These are phyloP conservation scores for Agrilus mali DNA, from an alignment of 2,888 invertebrate genomes.

Conservation along the genomic window DNA sequence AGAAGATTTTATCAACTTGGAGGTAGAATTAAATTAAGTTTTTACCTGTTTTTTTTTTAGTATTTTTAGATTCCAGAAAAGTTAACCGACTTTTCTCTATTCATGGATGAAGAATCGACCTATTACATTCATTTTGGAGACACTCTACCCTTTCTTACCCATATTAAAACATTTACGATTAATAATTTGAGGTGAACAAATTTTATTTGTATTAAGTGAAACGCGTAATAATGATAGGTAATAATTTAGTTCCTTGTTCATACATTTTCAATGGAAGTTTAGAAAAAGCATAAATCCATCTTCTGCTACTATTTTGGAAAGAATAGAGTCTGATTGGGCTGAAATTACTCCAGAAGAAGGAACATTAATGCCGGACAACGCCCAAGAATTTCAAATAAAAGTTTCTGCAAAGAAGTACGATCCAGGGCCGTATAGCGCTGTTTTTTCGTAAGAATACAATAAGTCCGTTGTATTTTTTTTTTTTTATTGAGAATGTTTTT, in stretches of 20 bases:
- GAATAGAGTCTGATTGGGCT: slow-evolving; percentile 19
- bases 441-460: slow-evolving; percentile 22
- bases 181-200: too few relatives aligned
- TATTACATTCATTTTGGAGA: too few relatives aligned
- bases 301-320: slow-evolving; percentile 3
- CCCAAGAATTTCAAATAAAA: slow-evolving; percentile 22
- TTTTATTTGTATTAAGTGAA: slow-evolving; percentile 8
- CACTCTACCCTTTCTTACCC: too few relatives aligned
- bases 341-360: slow-evolving; percentile 18
- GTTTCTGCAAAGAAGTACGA: slow-evolving; percentile 15
- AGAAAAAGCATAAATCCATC: slow-evolving; percentile 3
- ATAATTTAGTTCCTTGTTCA: slow-evolving; percentile 16
- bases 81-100: background rate
- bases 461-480: slow-evolving; percentile 5
- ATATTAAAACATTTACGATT: too few relatives aligned
- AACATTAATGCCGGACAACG: slow-evolving; percentile 21
- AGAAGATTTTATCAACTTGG: slow-evolving; percentile 17
- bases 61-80: background rate
- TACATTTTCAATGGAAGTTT: slow-evolving; percentile 24
- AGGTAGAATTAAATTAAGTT: slow-evolving; percentile 12
- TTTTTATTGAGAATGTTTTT: slow-evolving; percentile 5
- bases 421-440: slow-evolving; percentile 22
- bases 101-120: background rate
- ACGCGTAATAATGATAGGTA: background rate
- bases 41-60: too few relatives aligned